Evolutionary conservation across 2,113 vertebrate species (phyloP).

Genomic region (Lucifuga dentata): DNA sequence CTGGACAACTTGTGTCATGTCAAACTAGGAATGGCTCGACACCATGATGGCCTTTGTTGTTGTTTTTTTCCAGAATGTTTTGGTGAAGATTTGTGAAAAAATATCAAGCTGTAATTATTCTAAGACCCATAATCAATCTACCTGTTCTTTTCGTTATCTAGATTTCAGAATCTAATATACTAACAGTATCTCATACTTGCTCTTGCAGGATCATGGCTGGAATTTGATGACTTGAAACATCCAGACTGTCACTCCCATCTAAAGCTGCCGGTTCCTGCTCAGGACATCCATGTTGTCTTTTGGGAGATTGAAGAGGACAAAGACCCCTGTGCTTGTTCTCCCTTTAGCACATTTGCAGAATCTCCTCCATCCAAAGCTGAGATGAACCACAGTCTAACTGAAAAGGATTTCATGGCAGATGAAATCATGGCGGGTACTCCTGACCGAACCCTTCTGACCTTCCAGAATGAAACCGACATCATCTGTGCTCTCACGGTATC

Average conservation of each 20-base stretch:
- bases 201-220: constrained; percentile 90
- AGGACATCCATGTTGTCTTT: constrained; percentile 89
- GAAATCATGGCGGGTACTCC: not conserved
- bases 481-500: constrained; percentile 37
- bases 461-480: constrained; percentile 52
- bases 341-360: constrained; percentile 36
- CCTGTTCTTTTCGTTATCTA: no score
- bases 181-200: no score
- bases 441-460: constrained; percentile 32
- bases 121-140: no score
- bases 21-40: not conserved
- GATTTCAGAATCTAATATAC: no score
- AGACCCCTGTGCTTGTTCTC: constrained; percentile 24
- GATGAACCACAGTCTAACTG: not conserved
- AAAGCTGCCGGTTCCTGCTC: constrained; percentile 82
- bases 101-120: no score
- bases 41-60: not conserved
- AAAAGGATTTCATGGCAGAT: not conserved
- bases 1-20: constrained; percentile 45
- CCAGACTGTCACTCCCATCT: constrained; percentile 71
- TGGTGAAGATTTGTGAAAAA: not conserved
- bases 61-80: not conserved
- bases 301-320: constrained; percentile 85
- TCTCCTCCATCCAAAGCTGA: not conserved
- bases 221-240: constrained; percentile 92